Evolutionary conservation across 92 coral and sea anemone genomes (phyloP), one percentile per base, ranked within the genome.

Genomic region (Epizoanthus illoricatus): DNA sequence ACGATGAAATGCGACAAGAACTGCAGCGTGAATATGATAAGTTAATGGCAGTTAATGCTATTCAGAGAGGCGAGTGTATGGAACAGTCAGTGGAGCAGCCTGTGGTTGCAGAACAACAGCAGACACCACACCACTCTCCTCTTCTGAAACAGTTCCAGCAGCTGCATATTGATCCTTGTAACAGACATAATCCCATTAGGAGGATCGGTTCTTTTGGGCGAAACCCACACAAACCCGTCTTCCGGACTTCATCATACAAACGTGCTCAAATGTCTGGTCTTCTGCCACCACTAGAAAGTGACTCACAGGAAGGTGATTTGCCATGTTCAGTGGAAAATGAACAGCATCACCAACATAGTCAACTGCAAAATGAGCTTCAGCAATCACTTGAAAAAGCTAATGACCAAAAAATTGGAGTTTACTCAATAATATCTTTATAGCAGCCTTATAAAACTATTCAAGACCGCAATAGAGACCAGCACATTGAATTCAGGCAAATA

Each of bases 1-100:
- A 97, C 81, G 92, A 90, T 20, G 97, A 97, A 94, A 97, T 97
- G 99, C 96, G 95, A 8, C 93, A 97, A 71, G 98, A 97, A 81
- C 88, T 97, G 43, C 93, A 93, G 63, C 90, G 92, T 42, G 98
- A 97, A 55, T 97, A 97, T 75, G 97, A 88, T 15, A 90, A 90
- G 13, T 83, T 93, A 24, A 90, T 93, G 97, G 91, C 97, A 18
- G 89, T 81, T 64, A 92, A 92, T 54, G 97, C 80, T 1, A 75
- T 86, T 58, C 74, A 86, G 47, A 79, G 83, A 54, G 86, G 79
- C 8, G 85, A 71, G 42, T 71, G 85, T 40, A 86, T 92, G 94
- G 87, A 88, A 15, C 80, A 85, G 28, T 75, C 65, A 69, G 84
- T 49, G n/a, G 86, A 73, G 12, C 74, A 85, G 43, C 82, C 89